Percentiles rank a stretch among this genome's conserved stretches.
Conservation (phyloP, 2,888 invertebrate genomes). For the Thecocarcelia acutangulata region DNA sequence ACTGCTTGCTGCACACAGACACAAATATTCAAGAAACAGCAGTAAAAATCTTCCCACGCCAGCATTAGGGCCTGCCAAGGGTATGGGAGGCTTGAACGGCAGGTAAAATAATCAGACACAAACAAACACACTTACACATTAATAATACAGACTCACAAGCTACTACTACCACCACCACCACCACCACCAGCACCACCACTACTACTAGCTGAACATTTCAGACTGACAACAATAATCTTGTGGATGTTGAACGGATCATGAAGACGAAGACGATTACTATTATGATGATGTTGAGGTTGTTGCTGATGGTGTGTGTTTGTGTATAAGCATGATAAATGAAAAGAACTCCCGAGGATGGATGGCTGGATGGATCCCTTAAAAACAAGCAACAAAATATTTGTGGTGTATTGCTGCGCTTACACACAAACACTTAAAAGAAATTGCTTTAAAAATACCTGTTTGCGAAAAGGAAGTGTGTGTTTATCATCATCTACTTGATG, state of each 20-base stretch:
- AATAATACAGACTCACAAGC: conserved; percentile 4
- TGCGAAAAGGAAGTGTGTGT: conserved; percentile 69
- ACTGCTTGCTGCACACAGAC: conserved; percentile 5
- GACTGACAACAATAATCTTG: conserved; percentile 35
- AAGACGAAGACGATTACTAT: conserved; percentile 4
- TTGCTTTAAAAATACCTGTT: conserved; percentile 63
- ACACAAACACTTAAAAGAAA: conserved; percentile 17
- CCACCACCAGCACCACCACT: conserved; percentile 30
- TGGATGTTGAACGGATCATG: conserved; percentile 36
- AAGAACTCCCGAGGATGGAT: conserved; percentile 50
- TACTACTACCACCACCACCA: background rate
- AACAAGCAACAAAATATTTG: conserved; percentile 19
- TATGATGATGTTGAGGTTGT: conserved; percentile 11
- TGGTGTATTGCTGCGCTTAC: background rate
- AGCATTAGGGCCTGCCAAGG: conserved; percentile 71
- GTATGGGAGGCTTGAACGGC: conserved; percentile 66
- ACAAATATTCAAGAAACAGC: conserved; percentile 50
- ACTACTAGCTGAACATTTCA: conserved; percentile 46
- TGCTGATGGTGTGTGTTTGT: background rate
- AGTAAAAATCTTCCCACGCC: conserved; percentile 81
- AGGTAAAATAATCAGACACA: conserved; percentile 60
- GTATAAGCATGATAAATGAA: conserved; percentile 6
- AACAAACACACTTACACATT: background rate
- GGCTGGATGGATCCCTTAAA: conserved; percentile 39
- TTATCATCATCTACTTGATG: conserved; percentile 56